Evolutionary conservation across 2,888 invertebrate genomes (phyloP).

Genomic region (Eledona agricola): DNA sequence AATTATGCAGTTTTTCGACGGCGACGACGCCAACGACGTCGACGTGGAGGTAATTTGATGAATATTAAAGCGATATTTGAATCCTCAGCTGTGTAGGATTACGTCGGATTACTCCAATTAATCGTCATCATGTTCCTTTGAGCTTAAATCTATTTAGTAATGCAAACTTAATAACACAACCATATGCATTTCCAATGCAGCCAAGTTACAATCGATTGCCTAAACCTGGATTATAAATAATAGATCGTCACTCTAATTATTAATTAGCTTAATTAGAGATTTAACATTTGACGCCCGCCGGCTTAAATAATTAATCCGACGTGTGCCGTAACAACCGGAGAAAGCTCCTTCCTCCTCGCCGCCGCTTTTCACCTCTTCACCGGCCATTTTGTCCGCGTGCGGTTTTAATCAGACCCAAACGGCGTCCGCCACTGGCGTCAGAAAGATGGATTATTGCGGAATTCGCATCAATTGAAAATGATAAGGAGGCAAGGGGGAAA

Average conservation of each 20-base stretch:
- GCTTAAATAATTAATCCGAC: constrained; percentile 12
- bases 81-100: constrained; percentile 16
- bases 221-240: constrained; percentile 21
- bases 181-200: constrained; percentile 16
- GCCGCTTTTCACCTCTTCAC: constrained; percentile 1
- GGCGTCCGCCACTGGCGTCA: constrained; percentile 7
- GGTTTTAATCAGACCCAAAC: constrained; percentile 15
- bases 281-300: constrained; percentile 20
- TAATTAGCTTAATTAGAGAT: constrained; percentile 30
- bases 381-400: constrained; percentile 4
- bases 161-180: constrained; percentile 24
- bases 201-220: constrained; percentile 20
- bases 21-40: not conserved
- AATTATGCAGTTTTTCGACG: not conserved
- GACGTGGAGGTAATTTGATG: constrained; percentile 13
- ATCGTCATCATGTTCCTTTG: constrained; percentile 20
- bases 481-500: constrained; percentile 19
- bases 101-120: constrained; percentile 24
- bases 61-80: constrained; percentile 16
- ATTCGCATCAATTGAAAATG: constrained; percentile 21
- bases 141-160: constrained; percentile 21
- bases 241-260: constrained; percentile 13
- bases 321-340: constrained; percentile 7
- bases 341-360: too few relatives aligned
- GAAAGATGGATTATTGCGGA: constrained; percentile 22